These are phyloP conservation scores for Strigamia maritima DNA, from an alignment of 2,888 invertebrate genomes.

Conservation along the genomic window DNA sequence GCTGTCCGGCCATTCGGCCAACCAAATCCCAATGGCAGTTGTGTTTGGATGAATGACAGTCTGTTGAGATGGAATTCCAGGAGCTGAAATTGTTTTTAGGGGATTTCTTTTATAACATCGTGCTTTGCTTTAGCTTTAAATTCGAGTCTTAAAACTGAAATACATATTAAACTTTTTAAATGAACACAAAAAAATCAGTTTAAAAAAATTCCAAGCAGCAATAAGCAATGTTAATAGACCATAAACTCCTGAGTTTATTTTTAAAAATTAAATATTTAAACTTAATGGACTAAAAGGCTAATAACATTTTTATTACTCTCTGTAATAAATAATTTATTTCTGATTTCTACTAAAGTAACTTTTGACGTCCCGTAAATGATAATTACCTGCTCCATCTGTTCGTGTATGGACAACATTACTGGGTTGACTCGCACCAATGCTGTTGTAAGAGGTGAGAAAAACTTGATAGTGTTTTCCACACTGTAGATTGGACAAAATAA, in stretches of 20 bases:
- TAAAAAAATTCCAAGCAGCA: not conserved
- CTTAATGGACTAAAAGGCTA: not conserved
- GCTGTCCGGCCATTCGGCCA: slow-evolving; percentile 35
- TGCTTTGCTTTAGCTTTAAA: not conserved
- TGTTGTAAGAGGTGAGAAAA: slow-evolving; percentile 39
- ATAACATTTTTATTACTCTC: not conserved
- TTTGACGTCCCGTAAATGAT: not conserved
- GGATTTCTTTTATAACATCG: slow-evolving; percentile 9
- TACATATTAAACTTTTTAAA: not conserved
- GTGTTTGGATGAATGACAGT: slow-evolving; percentile 32
- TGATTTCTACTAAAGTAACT: not conserved
- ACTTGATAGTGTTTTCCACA: slow-evolving; percentile 42
- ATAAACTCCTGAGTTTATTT: not conserved
- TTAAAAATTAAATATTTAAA: not conserved
- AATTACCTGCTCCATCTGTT: slow-evolving; percentile 41
- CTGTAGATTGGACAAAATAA: slow-evolving; percentile 39
- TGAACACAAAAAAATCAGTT: not conserved
- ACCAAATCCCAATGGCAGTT: slow-evolving; percentile 10
- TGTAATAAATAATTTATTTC: not conserved
- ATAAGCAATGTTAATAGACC: not conserved
- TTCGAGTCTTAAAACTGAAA: not conserved
- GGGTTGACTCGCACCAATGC: slow-evolving; percentile 40
- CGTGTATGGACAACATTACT: slow-evolving; percentile 31
- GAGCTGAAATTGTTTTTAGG: slow-evolving; percentile 31
- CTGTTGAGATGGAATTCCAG: slow-evolving; percentile 18